Percentiles rank a stretch among this genome's conserved stretches.
phyloP scores from a whole-genome alignment of 2,888 invertebrate species.

The Drosophila rubida region DNA sequence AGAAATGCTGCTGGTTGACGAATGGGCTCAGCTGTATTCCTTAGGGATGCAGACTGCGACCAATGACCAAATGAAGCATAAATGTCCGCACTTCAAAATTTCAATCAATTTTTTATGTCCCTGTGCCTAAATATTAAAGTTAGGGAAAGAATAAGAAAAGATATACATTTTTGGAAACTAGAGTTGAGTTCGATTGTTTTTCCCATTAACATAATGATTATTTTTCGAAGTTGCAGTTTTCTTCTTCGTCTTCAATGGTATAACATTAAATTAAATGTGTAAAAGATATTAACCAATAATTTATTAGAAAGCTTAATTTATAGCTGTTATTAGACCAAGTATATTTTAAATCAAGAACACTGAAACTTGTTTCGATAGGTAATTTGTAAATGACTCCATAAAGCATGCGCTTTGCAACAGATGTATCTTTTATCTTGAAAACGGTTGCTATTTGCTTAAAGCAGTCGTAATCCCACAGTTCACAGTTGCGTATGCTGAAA shows the following conservation, averaged over 20 bases:
- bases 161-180: background rate
- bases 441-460: constrained; percentile 10
- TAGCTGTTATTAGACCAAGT: no score
- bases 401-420: background rate
- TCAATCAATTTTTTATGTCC: constrained; percentile 30
- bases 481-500: constrained; percentile 19
- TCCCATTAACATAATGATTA: no score
- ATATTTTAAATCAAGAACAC: no score
- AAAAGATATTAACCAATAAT: no score
- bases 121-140: background rate
- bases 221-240: no score
- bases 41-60: constrained; percentile 51
- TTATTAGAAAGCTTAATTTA: no score
- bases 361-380: no score
- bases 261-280: no score
- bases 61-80: constrained; percentile 65
- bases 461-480: constrained; percentile 28
- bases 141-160: background rate
- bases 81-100: constrained; percentile 61
- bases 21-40: constrained; percentile 58
- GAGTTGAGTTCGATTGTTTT: background rate
- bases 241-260: no score
- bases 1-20: constrained; percentile 70
- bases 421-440: constrained; percentile 16
- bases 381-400: background rate